Conservation (phyloP, 2,888 invertebrate genomes). For the Andrena haemorrhoa region DNA sequence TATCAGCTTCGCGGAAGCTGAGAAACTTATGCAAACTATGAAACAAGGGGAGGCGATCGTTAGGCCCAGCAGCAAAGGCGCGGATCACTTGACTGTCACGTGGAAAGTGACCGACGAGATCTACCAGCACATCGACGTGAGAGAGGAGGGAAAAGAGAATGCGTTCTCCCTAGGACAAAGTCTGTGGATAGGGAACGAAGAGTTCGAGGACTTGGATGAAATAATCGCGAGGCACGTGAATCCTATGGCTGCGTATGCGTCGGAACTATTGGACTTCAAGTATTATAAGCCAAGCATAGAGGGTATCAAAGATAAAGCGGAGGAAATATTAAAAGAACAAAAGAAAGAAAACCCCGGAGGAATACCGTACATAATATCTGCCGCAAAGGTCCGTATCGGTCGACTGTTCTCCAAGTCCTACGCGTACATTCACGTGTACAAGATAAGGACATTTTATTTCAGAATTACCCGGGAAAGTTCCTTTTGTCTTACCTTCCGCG, state of each 20-base stretch:
- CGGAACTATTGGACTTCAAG: slow-evolving; percentile 96
- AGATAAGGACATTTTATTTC: slow-evolving; percentile 9
- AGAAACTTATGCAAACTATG: slow-evolving; percentile 95
- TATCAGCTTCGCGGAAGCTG: slow-evolving; percentile 96
- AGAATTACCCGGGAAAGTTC: slow-evolving; percentile 94
- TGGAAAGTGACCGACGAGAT: slow-evolving; percentile 99
- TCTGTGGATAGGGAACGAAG: slow-evolving; percentile 95
- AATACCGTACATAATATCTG: slow-evolving; percentile 95
- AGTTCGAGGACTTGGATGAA: slow-evolving; percentile 99
- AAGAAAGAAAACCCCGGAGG: slow-evolving; percentile 94
- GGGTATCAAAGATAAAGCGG: slow-evolving; percentile 94
- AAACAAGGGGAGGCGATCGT: slow-evolving; percentile 99
- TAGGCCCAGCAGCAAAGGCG: slow-evolving; percentile 98
- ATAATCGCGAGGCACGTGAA: slow-evolving; percentile 98
- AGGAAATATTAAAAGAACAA: slow-evolving; percentile 94
- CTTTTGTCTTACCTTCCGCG: slow-evolving; percentile 96
- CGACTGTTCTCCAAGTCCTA: not conserved
- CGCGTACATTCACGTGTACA: too few species aligned
- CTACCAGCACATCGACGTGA: slow-evolving; percentile 98
- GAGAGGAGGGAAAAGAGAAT: slow-evolving; percentile 98
- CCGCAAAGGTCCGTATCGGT: slow-evolving; percentile 87
- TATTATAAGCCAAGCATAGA: slow-evolving; percentile 93
- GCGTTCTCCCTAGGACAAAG: slow-evolving; percentile 96
- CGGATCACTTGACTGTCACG: slow-evolving; percentile 98
- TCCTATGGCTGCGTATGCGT: slow-evolving; percentile 97